Conservation (phyloP, 2,888 invertebrate species). For the Rotaria sp. region DNA sequence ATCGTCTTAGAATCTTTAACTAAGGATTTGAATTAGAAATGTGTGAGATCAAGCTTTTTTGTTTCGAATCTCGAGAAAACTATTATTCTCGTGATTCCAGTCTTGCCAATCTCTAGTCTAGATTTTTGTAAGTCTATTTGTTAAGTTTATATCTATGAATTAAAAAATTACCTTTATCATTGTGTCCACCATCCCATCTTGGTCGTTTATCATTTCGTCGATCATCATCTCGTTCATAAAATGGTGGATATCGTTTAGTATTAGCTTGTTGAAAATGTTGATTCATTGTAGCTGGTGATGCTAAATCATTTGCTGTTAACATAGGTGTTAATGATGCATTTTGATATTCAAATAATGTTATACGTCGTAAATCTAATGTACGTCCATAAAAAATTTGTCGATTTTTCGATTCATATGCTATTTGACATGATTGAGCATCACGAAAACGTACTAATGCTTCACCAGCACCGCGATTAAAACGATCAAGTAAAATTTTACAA, state of each 20-base stretch:
- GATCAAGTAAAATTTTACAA: constrained; percentile 8
- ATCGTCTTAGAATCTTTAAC: too few relatives aligned
- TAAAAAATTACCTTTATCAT: not conserved
- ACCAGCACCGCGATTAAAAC: not conserved
- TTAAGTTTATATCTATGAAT: too few relatives aligned
- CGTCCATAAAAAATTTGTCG: constrained; percentile 17
- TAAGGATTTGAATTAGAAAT: too few relatives aligned
- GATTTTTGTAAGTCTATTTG: too few relatives aligned
- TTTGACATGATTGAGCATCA: constrained; percentile 3
- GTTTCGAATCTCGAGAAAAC: too few relatives aligned
- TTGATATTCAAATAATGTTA: not conserved
- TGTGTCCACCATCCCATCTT: not conserved
- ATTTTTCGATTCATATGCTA: not conserved
- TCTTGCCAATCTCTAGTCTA: too few relatives aligned
- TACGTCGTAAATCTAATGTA: not conserved
- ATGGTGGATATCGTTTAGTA: not conserved
- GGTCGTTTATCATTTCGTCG: not conserved
- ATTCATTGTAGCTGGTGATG: not conserved
- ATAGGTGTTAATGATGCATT: not conserved
- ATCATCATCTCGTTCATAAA: not conserved
- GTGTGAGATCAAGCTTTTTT: too few relatives aligned
- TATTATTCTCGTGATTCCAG: too few relatives aligned
- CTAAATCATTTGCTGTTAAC: not conserved
- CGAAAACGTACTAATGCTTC: not conserved
- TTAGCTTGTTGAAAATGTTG: not conserved